Evolutionary conservation across 2,113 vertebrate genomes (phyloP).

Genomic region (Melanocharis versteri): DNA sequence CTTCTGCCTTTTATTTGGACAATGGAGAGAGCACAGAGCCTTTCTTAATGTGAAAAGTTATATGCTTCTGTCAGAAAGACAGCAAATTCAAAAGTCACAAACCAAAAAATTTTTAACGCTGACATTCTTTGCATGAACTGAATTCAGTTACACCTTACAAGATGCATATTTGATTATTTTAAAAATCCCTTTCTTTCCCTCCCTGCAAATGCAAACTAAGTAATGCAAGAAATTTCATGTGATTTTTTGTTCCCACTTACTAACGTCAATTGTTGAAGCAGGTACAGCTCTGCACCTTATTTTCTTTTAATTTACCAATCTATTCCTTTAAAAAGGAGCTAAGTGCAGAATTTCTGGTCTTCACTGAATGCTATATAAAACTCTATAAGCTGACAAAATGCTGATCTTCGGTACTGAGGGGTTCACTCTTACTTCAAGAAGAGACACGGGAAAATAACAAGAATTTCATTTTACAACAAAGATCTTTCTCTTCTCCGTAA

Average conservation of each 20-base stretch:
- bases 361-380: background rate
- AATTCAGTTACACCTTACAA: background rate
- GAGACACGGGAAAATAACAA: background rate
- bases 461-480: background rate
- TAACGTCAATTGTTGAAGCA: background rate
- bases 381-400: background rate
- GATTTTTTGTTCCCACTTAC: background rate
- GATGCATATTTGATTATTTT: background rate
- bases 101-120: background rate
- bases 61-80: background rate
- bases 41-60: background rate
- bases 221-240: background rate
- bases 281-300: background rate
- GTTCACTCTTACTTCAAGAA: background rate
- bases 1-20: background rate
- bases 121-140: background rate
- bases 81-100: background rate
- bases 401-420: background rate
- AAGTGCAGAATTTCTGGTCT: background rate
- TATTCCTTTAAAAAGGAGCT: background rate
- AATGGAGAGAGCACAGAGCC: background rate
- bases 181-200: too few relatives aligned
- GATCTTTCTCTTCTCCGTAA: background rate
- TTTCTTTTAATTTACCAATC: background rate
- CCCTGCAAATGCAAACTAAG: background rate